Percentiles rank a stretch among this genome's conserved stretches.
These are phyloP conservation scores for Baryphthengus martii DNA, from an alignment of 2,113 vertebrate species.

Conservation along the genomic window DNA sequence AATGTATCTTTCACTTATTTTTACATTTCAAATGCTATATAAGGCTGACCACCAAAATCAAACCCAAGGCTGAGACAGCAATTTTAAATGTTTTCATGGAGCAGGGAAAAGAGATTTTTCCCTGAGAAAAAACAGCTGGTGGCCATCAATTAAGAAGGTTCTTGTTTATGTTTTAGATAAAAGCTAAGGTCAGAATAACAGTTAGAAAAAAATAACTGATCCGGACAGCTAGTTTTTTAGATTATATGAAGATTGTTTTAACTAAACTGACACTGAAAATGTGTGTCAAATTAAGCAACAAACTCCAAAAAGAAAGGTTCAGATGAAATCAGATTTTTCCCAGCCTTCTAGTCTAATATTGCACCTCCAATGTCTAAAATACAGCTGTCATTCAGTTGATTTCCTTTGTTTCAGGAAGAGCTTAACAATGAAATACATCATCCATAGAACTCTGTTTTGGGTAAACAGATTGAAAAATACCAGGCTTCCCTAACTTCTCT, in stretches of 20 bases:
- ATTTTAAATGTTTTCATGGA: not conserved
- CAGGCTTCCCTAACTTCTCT: not conserved
- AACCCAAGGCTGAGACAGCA: not conserved
- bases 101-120: not conserved
- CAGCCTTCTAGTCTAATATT: not conserved
- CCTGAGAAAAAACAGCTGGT: not conserved
- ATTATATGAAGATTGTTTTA: not conserved
- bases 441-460: not conserved
- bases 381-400: not conserved
- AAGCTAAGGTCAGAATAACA: not conserved
- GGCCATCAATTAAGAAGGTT: not conserved
- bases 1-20: not conserved
- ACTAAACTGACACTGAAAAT: not conserved
- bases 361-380: not conserved
- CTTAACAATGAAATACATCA: not conserved
- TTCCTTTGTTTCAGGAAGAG: not conserved
- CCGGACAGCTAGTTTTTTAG: not conserved
- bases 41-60: not conserved
- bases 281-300: not conserved
- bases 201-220: not conserved
- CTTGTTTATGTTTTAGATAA: not conserved
- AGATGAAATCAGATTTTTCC: not conserved
- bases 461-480: not conserved
- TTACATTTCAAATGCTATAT: not conserved
- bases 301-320: not conserved